A percentile compares a stretch with the other conserved stretches of the same genome.
phyloP scores from a whole-genome alignment of 2,113 vertebrate species.

The Tachuris rubrigastra region DNA sequence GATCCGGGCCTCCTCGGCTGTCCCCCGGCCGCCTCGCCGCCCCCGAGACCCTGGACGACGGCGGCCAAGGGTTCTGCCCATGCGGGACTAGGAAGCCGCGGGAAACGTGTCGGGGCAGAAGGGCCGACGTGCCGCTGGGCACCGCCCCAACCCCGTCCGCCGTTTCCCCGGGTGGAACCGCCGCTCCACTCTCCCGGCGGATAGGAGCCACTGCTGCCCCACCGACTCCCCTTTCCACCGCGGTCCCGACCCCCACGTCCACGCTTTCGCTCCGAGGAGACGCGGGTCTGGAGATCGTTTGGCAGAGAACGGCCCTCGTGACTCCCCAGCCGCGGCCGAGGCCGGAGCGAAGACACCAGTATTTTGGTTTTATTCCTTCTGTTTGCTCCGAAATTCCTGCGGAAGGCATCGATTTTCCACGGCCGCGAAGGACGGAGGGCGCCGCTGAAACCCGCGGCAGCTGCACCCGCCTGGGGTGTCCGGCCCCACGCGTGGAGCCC shows the following conservation, averaged over 20 bases:
- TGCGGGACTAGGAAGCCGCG: background rate
- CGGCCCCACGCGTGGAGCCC: background rate
- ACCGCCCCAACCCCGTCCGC: background rate
- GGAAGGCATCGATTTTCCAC: background rate
- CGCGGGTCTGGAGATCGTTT: background rate
- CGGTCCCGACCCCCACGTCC: no score
- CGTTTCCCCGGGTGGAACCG: no score
- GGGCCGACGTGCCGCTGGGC: background rate
- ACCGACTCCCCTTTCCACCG: background rate
- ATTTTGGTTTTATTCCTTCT: background rate
- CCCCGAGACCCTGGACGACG: background rate
- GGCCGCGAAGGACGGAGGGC: background rate
- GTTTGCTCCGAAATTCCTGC: background rate
- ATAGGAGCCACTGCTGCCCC: no score
- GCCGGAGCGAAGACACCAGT: background rate
- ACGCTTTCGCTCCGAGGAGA: background rate
- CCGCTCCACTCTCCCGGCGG: background rate
- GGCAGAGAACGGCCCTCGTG: background rate
- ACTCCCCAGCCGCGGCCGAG: no score
- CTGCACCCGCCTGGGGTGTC: background rate
- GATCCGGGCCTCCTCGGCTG: background rate
- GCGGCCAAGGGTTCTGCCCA: background rate
- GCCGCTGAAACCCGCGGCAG: no score
- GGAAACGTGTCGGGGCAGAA: background rate
- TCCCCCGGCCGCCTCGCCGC: no score